A percentile compares a stretch with the other conserved stretches of the same genome.
Conservation (phyloP, 2,113 vertebrate genomes). For the Paratilapia polleni region DNA sequence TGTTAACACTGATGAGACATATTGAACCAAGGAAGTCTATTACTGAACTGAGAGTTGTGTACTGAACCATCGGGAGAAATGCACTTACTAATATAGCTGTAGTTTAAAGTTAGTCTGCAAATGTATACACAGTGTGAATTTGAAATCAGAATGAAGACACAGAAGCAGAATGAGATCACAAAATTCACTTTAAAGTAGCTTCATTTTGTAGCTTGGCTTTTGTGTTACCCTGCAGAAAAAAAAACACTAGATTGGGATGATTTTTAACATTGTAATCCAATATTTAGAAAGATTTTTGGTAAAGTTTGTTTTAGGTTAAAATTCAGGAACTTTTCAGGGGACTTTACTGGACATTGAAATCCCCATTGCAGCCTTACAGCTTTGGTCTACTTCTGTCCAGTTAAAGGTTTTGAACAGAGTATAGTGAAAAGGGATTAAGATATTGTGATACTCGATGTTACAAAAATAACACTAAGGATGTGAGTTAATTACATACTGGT, state of each 20-base stretch:
- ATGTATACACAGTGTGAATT: background rate
- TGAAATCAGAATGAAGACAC: background rate
- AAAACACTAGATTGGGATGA: background rate
- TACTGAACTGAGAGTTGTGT: background rate
- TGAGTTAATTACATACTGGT: slow-evolving; percentile 47
- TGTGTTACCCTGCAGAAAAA: background rate
- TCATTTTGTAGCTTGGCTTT: background rate
- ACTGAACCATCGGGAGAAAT: background rate
- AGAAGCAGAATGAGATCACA: background rate
- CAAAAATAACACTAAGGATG: slow-evolving; percentile 17
- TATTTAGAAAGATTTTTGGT: background rate
- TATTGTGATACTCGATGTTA: slow-evolving; percentile 20
- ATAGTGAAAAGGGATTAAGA: slow-evolving; percentile 4
- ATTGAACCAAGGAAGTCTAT: background rate
- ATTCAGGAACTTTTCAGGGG: background rate
- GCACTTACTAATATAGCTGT: background rate
- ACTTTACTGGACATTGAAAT: background rate
- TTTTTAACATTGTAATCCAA: background rate
- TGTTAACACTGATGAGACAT: background rate
- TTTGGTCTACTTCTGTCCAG: slow-evolving; percentile 11
- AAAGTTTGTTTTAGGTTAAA: background rate
- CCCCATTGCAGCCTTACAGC: background rate
- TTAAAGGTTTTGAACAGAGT: slow-evolving; percentile 1
- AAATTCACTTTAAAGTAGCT: background rate
- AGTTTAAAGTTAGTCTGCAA: background rate